Base-by-base conservation (phyloP, 1,140 invertebrate genomes). In the Zaprionus ornatus region DNA sequence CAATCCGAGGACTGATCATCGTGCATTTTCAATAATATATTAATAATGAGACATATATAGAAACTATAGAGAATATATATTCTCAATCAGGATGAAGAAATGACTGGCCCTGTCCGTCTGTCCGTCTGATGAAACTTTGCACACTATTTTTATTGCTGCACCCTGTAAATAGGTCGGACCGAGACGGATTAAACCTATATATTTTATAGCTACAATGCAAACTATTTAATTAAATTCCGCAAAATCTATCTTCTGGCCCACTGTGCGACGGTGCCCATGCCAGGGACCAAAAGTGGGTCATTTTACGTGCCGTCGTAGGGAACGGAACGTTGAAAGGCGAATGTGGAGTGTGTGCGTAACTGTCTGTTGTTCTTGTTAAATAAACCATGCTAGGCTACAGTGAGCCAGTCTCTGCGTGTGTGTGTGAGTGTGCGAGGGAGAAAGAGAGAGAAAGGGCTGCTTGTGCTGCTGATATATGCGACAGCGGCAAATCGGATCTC, bases 321-420 rank as follows among this genome's bases (percentile, higher is more conserved):
- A 57, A 48, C 69, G 63, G 62, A 48, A 61, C 66, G 62, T 59
- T 77, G 61, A 74, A 71, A 83, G 75, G 32, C 59, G 40, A 57
- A 35, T 42, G 27, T 71, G 32, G 52, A 37, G n/a, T 52, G 52
- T 70, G 40, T 54, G 50, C 23, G 21, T 60, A 19, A 15, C 72
- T 71, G 74, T 80, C 80, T 84, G 82, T 83, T 88, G 85, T 88
- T 87, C 77, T 84, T 80, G 74, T 76, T 88, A 84, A 87, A 88
- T 83, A 87, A 87, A 87, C 71, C 84, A 79, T 87, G 84, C 62
- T 72, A 48, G 73, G 35, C 62, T 68, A 59, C 74, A 76, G 42
- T 45, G 50, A 61, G 57, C 59, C 59, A 67, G 27, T 63, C 19
- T 21, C 29, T 59, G 57, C 76, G 42, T 70, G 32, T 63, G 48